phyloP scores from a whole-genome alignment of 2,113 vertebrate genomes.

The Macquaria australasica region DNA sequence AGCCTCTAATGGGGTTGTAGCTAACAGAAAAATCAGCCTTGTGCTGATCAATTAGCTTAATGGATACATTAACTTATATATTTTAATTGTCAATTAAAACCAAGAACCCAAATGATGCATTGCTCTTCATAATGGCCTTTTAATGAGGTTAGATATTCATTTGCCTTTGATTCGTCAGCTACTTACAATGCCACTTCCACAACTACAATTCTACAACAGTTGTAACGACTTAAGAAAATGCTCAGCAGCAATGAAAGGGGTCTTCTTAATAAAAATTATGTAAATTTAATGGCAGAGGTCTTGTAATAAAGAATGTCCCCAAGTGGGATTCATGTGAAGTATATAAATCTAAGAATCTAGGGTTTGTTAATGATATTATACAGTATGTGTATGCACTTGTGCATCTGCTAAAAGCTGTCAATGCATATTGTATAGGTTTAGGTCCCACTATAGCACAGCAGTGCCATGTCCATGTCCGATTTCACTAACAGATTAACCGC shows the following conservation, averaged over 20 bases:
- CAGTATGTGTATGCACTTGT: not conserved
- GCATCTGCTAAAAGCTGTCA: conserved; percentile 16
- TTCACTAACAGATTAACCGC: conserved; percentile 18
- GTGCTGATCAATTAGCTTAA: conserved; percentile 82
- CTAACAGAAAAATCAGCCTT: conserved; percentile 70
- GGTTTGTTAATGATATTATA: not conserved
- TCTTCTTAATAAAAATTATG: conserved; percentile 54
- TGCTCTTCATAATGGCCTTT: conserved; percentile 81
- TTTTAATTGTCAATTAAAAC: conserved; percentile 84
- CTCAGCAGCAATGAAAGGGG: conserved; percentile 49
- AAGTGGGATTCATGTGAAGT: conserved; percentile 19
- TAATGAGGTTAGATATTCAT: conserved; percentile 79
- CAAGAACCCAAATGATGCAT: conserved; percentile 80
- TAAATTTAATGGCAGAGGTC: conserved; percentile 53
- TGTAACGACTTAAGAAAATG: conserved; percentile 53
- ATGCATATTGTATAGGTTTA: conserved; percentile 26
- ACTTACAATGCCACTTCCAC: conserved; percentile 57
- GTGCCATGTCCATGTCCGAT: conserved; percentile 14
- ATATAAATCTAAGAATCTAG: conserved; percentile 16
- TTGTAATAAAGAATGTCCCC: conserved; percentile 27
- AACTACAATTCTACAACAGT: conserved; percentile 42
- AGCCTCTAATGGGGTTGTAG: conserved; percentile 68
- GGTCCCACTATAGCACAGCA: conserved; percentile 15
- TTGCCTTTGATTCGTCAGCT: conserved; percentile 75
- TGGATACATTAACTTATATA: conserved; percentile 82